These are phyloP conservation scores for Yponomeuta evonymella DNA, from an alignment of 2,888 invertebrate genomes.

Conservation along the genomic window DNA sequence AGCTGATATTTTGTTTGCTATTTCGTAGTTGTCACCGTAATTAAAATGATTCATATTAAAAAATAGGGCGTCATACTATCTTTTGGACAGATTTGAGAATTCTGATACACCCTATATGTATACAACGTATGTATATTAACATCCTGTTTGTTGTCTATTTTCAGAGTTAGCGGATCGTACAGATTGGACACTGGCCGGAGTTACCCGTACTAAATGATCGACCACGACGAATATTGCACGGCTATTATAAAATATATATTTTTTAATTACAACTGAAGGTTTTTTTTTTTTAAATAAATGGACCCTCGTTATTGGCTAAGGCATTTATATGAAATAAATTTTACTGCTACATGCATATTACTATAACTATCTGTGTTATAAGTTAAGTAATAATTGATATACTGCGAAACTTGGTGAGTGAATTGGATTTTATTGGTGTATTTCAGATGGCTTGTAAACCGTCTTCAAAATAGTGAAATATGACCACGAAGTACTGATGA, in stretches of 20 bases:
- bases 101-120: not conserved
- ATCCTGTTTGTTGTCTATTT: not conserved
- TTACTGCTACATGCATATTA: too few relatives aligned
- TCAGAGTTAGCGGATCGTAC: slow-evolving; percentile 5
- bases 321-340: too few relatives aligned
- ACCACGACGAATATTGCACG: not conserved
- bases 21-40: not conserved
- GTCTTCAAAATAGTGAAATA: slow-evolving; percentile 61
- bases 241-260: too few relatives aligned
- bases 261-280: too few relatives aligned
- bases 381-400: too few relatives aligned
- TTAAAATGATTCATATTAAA: too few relatives aligned
- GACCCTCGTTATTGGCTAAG: too few relatives aligned
- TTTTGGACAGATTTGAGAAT: too few relatives aligned
- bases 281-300: too few relatives aligned
- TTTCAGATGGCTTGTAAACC: slow-evolving; percentile 39
- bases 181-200: slow-evolving; percentile 3
- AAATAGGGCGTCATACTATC: too few relatives aligned
- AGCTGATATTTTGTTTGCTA: not conserved
- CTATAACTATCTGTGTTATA: too few relatives aligned
- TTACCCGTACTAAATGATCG: slow-evolving; percentile 8
- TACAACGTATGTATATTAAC: not conserved
- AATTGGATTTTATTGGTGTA: not conserved
- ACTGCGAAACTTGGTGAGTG: too few relatives aligned
- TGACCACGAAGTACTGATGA: slow-evolving; percentile 64